These are phyloP conservation scores for Zaprionus bogoriensis DNA, from an alignment of 2,888 invertebrate species.

Conservation along the genomic window DNA sequence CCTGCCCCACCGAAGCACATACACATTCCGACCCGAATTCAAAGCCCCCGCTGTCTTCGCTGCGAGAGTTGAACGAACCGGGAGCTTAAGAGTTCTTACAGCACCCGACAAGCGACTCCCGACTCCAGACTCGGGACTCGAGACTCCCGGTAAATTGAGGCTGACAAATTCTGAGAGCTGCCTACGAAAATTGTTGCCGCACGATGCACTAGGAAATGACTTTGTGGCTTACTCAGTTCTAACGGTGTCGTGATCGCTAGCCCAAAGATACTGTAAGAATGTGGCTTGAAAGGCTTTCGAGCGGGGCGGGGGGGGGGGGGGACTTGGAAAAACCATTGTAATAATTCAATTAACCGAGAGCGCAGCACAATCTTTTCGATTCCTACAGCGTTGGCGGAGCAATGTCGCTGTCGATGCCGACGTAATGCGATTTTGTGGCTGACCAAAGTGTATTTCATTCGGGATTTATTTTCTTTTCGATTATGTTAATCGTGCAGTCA, in stretches of 20 bases:
- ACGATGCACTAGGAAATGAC: constrained; percentile 45
- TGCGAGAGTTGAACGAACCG: constrained; percentile 60
- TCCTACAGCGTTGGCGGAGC: background rate
- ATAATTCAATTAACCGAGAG: constrained; percentile 31
- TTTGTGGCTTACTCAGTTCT: constrained; percentile 46
- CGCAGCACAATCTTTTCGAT: background rate
- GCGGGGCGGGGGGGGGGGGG: background rate
- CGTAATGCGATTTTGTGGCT: constrained; percentile 31
- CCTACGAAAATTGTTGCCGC: constrained; percentile 22
- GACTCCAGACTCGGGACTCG: too few relatives aligned
- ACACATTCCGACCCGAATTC: background rate
- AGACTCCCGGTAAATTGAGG: too few relatives aligned
- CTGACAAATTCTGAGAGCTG: constrained; percentile 23
- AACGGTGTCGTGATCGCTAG: constrained; percentile 22
- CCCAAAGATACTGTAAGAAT: background rate
- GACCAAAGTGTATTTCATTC: constrained; percentile 28
- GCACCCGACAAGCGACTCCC: too few relatives aligned
- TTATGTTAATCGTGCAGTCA: constrained; percentile 46
- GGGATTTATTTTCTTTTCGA: constrained; percentile 31
- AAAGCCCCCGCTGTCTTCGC: too few relatives aligned
- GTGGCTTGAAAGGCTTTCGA: constrained; percentile 5
- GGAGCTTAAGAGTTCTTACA: constrained; percentile 31
- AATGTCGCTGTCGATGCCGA: background rate
- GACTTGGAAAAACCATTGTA: constrained; percentile 6
- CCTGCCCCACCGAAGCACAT: too few relatives aligned